Evolutionary conservation across 92 coral and sea anemone genomes (phyloP).

Genomic region (Paramuricea clavata): DNA sequence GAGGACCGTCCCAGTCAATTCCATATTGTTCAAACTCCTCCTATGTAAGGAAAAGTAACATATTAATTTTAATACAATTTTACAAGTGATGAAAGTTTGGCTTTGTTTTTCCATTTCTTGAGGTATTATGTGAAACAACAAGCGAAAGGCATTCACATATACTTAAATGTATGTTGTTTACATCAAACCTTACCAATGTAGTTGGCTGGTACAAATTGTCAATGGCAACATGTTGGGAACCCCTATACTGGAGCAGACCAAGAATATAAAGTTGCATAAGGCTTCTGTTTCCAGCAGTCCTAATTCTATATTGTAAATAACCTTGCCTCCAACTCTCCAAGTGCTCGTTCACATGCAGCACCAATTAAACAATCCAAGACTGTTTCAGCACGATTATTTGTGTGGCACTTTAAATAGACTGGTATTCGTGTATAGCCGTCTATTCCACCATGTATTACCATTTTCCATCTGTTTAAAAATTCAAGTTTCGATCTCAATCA

Average conservation of each 20-base stretch:
- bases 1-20: constrained; percentile 29
- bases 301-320: constrained; percentile 58
- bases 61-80: background rate
- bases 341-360: constrained; percentile 72
- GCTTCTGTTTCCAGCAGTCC: constrained; percentile 72
- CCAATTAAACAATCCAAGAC: constrained; percentile 56
- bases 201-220: background rate
- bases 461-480: constrained; percentile 65
- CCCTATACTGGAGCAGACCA: constrained; percentile 51
- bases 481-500: background rate
- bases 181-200: constrained; percentile 3
- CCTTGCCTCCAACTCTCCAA: constrained; percentile 66
- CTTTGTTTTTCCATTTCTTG: background rate
- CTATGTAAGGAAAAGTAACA: background rate
- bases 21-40: constrained; percentile 16
- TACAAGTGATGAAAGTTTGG: background rate
- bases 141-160: too few relatives aligned
- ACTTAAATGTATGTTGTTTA: background rate
- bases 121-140: too few relatives aligned
- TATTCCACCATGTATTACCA: constrained; percentile 70
- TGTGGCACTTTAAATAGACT: constrained; percentile 59
- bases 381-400: constrained; percentile 68
- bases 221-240: background rate
- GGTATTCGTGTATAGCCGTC: constrained; percentile 71
- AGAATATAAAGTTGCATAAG: constrained; percentile 70